These are phyloP conservation scores for Notarius quadriscutis DNA, from an alignment of 2,113 vertebrate genomes.

Conservation along the genomic window DNA sequence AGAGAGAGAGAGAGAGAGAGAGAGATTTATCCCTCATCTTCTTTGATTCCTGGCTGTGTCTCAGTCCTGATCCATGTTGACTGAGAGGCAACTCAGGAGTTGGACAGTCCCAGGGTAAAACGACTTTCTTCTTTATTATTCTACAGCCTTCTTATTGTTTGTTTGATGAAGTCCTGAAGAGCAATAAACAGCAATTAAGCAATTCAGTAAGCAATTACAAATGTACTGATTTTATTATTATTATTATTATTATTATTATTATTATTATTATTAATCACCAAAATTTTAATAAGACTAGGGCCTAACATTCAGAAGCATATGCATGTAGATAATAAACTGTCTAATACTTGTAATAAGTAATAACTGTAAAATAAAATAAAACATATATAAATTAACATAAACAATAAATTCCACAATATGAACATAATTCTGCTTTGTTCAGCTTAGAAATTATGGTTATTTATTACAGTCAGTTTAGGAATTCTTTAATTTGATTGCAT, in stretches of 20 bases:
- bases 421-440: background rate
- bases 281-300: background rate
- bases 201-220: background rate
- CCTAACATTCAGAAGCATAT: accelerated
- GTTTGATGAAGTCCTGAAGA: background rate
- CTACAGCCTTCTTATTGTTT: background rate
- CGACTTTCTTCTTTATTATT: background rate
- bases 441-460: background rate
- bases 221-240: background rate
- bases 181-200: background rate
- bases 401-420: background rate
- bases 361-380: background rate
- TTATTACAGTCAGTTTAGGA: background rate
- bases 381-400: background rate
- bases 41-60: slow-evolving; percentile 44
- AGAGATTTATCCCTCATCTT: slow-evolving; percentile 55
- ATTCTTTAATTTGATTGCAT: background rate
- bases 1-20: slow-evolving; percentile 29
- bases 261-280: background rate
- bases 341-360: background rate
- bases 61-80: slow-evolving; percentile 43
- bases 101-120: slow-evolving; percentile 39
- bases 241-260: background rate
- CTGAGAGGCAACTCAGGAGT: slow-evolving; percentile 44
- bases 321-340: background rate